Conservation (phyloP, 2,888 invertebrate genomes). For the Idaea dimidiata region DNA sequence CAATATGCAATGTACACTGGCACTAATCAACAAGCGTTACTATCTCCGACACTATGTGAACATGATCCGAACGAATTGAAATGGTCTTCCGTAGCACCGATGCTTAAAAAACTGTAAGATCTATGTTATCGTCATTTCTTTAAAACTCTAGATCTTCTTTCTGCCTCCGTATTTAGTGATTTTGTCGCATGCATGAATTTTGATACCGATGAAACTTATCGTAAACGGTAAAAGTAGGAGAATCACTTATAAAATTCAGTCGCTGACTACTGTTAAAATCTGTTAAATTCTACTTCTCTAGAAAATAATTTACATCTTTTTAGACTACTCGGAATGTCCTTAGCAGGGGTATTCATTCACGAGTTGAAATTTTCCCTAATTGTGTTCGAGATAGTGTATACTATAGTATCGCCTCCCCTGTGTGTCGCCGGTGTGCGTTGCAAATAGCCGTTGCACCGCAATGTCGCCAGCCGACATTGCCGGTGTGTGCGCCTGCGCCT, state of each 20-base stretch:
- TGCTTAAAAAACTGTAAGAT: slow-evolving; percentile 60
- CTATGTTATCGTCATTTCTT: slow-evolving; percentile 60
- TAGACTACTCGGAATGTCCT: slow-evolving; percentile 56
- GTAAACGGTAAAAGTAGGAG: slow-evolving; percentile 66
- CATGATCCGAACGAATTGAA: slow-evolving; percentile 56
- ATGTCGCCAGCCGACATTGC: slow-evolving; percentile 40
- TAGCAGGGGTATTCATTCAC: slow-evolving; percentile 45
- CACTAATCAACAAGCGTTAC: slow-evolving; percentile 62
- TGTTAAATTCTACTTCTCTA: slow-evolving; percentile 68
- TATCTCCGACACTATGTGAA: slow-evolving; percentile 57
- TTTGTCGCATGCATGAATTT: slow-evolving; percentile 56
- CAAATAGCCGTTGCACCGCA: slow-evolving; percentile 46
- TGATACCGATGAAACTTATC: slow-evolving; percentile 58
- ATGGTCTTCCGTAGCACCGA: slow-evolving; percentile 70
- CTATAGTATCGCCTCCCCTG: slow-evolving; percentile 70
- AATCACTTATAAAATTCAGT: slow-evolving; percentile 77
- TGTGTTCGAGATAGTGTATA: slow-evolving; percentile 46
- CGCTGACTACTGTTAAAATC: slow-evolving; percentile 74
- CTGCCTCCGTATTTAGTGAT: slow-evolving; percentile 43
- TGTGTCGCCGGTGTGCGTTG: slow-evolving; percentile 69
- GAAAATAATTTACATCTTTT: slow-evolving; percentile 70
- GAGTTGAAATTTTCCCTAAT: slow-evolving; percentile 54
- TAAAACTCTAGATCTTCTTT: slow-evolving; percentile 49
- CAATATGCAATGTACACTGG: slow-evolving; percentile 47
- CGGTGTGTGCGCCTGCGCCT: slow-evolving; percentile 44